Percentiles rank a stretch among this genome's conserved stretches.
Conservation (phyloP, 92 coral and sea anemone genomes). For the Heliopora coerulea region DNA sequence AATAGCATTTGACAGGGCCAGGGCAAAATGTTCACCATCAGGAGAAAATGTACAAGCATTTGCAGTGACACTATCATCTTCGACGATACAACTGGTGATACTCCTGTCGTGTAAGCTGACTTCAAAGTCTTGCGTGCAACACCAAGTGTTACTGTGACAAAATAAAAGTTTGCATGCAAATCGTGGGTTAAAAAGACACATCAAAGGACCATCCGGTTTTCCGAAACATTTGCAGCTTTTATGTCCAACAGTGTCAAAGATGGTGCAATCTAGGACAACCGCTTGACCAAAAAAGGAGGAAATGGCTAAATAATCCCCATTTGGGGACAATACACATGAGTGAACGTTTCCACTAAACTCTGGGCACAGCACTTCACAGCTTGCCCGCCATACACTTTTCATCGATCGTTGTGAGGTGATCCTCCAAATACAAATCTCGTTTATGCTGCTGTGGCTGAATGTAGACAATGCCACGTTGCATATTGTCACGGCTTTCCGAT, state of each 20-base stretch:
- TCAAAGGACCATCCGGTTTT: neutral
- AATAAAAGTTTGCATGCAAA: constrained; percentile 22
- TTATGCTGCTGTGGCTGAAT: constrained; percentile 52
- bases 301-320: constrained; percentile 65
- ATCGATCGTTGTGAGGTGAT: constrained; percentile 50
- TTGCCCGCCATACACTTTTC: constrained; percentile 58
- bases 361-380: constrained; percentile 65
- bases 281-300: constrained; percentile 71
- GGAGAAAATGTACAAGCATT: constrained; percentile 61
- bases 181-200: constrained; percentile 68
- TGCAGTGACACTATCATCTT: constrained; percentile 29
- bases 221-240: constrained; percentile 35
- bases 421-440: constrained; percentile 78
- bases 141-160: constrained; percentile 43
- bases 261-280: constrained; percentile 59
- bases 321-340: constrained; percentile 75
- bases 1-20: constrained; percentile 66
- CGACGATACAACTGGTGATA: constrained; percentile 44
- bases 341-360: constrained; percentile 63
- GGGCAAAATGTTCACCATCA: constrained; percentile 70
- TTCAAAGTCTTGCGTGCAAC: constrained; percentile 55
- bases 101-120: constrained; percentile 23
- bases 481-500: constrained; percentile 67
- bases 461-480: constrained; percentile 58
- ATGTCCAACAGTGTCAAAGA: constrained; percentile 35